Percentiles rank a stretch among this genome's conserved stretches.
Evolutionary conservation across 2,888 invertebrate genomes (phyloP).

Genomic region (Orchestes rusci): DNA sequence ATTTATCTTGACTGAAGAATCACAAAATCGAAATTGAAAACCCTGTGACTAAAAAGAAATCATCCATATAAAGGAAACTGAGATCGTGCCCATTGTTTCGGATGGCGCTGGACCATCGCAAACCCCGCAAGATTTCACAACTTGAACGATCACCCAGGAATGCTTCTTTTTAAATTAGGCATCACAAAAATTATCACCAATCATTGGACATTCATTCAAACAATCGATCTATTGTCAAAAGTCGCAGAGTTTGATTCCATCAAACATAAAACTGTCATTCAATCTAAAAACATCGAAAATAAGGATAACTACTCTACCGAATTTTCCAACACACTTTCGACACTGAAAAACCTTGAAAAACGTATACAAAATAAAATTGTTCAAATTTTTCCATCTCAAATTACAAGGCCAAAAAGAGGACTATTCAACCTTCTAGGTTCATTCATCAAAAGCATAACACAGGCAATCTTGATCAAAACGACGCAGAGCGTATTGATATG

Average conservation of each 20-base stretch:
- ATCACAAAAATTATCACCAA: neutral
- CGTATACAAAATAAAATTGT: constrained; percentile 2
- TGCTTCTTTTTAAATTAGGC: no score
- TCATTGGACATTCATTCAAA: no score
- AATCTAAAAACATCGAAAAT: constrained; percentile 4
- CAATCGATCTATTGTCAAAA: no score
- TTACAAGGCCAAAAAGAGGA: constrained; percentile 7
- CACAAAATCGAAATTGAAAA: constrained; percentile 1
- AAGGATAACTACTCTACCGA: neutral
- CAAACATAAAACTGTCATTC: neutral
- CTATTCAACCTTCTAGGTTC: no score
- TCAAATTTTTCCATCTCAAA: neutral
- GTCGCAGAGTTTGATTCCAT: neutral
- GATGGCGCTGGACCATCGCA: neutral
- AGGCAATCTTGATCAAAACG: no score
- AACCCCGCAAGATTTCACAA: no score
- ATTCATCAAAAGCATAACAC: no score
- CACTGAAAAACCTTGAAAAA: neutral
- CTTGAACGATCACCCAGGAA: constrained; percentile 1
- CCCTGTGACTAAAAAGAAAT: neutral
- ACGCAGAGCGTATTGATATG: no score
- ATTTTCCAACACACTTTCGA: constrained; percentile 1
- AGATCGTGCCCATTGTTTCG: neutral
- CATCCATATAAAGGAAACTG: neutral
- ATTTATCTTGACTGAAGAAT: constrained; percentile 1